These are phyloP conservation scores for Folsomia manolachei DNA, from an alignment of 2,888 invertebrate genomes.

Conservation along the genomic window DNA sequence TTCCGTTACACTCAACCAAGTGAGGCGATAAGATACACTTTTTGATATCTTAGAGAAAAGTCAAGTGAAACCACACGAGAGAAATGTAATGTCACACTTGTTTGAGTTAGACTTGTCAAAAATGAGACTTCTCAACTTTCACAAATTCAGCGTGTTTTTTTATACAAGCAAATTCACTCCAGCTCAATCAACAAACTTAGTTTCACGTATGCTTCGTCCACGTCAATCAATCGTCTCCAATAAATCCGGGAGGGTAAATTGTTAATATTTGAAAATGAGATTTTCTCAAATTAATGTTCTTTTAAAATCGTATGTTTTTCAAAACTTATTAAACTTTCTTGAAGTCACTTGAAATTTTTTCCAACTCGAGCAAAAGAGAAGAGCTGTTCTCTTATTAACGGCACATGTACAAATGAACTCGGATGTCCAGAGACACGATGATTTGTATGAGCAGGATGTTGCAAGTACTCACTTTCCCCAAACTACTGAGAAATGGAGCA, in stretches of 20 bases:
- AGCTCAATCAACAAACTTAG: not conserved
- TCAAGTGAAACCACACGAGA: not conserved
- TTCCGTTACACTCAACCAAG: not conserved
- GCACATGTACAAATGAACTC: constrained; percentile 41
- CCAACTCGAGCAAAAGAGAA: not conserved
- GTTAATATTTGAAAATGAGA: no score
- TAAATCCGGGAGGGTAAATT: not conserved
- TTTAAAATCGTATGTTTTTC: not conserved
- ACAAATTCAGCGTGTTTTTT: not conserved
- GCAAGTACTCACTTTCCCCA: constrained; percentile 1
- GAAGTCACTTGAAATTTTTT: not conserved
- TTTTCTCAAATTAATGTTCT: not conserved
- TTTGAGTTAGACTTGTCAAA: not conserved
- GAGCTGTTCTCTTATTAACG: constrained; percentile 2
- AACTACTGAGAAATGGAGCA: constrained; percentile 1
- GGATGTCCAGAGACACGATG: constrained; percentile 30
- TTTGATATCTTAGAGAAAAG: not conserved
- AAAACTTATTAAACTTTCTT: not conserved
- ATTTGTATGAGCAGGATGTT: constrained; percentile 26
- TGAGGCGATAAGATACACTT: not conserved
- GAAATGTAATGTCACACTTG: not conserved
- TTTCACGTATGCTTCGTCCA: no score
- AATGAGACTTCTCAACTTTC: not conserved
- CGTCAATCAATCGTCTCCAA: not conserved
- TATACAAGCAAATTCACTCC: not conserved